Base-by-base conservation (phyloP, 1,140 invertebrate species). In the Diabrotica undecimpunctata region DNA sequence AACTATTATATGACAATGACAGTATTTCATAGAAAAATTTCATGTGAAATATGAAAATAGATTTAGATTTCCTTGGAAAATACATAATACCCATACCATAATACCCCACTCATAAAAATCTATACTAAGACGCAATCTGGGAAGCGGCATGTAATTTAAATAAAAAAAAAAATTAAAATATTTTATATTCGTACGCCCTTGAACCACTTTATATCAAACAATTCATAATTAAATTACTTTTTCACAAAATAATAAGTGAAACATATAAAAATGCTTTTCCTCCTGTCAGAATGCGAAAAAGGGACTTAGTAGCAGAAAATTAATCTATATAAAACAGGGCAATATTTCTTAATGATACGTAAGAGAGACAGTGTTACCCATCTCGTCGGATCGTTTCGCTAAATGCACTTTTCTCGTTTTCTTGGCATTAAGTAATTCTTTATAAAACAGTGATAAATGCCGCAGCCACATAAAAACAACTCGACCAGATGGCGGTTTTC, bases 391-490 rank as follows among this genome's bases (percentile, higher is more conserved):
- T 36, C 66, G 66, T 70, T 69, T 65, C 54, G 56, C 59, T 60
- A 67, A 67, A 66, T 70, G 63, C 66, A 70, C 63, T 70, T 70
- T 70, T 52, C 69, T 67, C 64, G 66, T 70, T 64, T 65, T 61
- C 54, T 65, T 51, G 60, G 56, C 68, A 51, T 54, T 46, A 54
- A 64, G 66, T 70, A 67, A 67, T 70, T 67, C 66, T 66, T 67
- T 66, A 70, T 67, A 63, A 70, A 70, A 67, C 59, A 54, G 66
- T 70, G 69, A 70, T 67, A 67, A 70, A 70, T 70, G 66, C 62
- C 39, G 52, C 54, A 61, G 54, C 54, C 66, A 41, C 60, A 55
- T 41, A 66, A 66, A 66, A 61, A 55, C 54, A 62, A 53, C 46
- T 62, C 52, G 8, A 12, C 61, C 53, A 57, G 55, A 57, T 38